These are phyloP conservation scores for Parotocinclus haroldoi DNA, from an alignment of 2,797 vertebrate genomes.

Conservation along the genomic window DNA sequence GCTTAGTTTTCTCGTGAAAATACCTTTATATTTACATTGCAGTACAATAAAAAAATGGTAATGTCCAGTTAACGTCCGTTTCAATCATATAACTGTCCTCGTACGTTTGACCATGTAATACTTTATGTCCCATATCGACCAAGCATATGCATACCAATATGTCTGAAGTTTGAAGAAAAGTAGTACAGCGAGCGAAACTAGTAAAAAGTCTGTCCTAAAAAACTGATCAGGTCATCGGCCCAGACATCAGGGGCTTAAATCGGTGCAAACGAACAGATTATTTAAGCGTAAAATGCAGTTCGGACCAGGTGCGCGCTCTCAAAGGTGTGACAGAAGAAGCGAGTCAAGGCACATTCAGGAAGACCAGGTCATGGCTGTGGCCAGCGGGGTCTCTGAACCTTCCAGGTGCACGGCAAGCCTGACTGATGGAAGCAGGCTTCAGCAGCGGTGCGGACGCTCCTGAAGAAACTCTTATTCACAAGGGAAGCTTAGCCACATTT, in stretches of 20 bases:
- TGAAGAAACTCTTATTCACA: slow-evolving; percentile 40
- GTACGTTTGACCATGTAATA: neutral
- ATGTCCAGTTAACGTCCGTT: too few relatives aligned
- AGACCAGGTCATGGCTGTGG: slow-evolving; percentile 48
- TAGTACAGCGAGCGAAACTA: slow-evolving; percentile 30
- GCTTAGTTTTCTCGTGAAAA: too few relatives aligned
- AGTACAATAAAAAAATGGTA: too few relatives aligned
- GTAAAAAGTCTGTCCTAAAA: slow-evolving; percentile 50
- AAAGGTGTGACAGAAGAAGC: slow-evolving; percentile 60
- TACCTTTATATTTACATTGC: too few relatives aligned
- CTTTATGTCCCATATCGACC: slow-evolving; percentile 21
- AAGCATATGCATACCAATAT: slow-evolving; percentile 1
- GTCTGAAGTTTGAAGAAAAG: slow-evolving; percentile 41
- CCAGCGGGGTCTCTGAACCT: slow-evolving; percentile 58
- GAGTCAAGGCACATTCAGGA: slow-evolving; percentile 47
- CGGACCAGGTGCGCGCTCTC: slow-evolving; percentile 69
- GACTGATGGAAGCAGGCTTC: slow-evolving; percentile 47
- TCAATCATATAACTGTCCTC: neutral
- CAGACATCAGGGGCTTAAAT: slow-evolving; percentile 63
- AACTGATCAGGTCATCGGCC: slow-evolving; percentile 55
- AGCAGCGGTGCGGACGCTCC: slow-evolving; percentile 31
- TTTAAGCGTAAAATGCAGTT: slow-evolving; percentile 62
- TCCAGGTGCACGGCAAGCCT: slow-evolving; percentile 60
- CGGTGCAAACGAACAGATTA: slow-evolving; percentile 65
- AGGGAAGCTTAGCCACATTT: slow-evolving; percentile 42